phyloP scores from a whole-genome alignment of 2,797 vertebrate species.

The Brachymystax lenok region DNA sequence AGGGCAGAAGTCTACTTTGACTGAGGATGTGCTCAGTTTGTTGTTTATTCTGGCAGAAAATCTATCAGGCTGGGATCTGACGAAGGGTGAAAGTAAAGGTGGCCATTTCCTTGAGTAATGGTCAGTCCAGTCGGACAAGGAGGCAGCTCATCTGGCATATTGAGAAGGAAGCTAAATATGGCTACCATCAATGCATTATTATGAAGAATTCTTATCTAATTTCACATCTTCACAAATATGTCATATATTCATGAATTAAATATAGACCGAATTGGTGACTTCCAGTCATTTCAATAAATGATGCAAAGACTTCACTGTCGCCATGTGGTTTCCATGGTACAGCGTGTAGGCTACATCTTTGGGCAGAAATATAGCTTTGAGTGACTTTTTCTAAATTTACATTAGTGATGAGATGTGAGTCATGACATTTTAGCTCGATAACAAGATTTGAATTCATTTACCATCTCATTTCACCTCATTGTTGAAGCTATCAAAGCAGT shows the following conservation, averaged over 20 bases:
- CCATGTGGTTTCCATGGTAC: background rate
- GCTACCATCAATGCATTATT: background rate
- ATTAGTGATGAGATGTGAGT: background rate
- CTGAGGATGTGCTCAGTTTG: background rate
- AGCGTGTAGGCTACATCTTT: background rate
- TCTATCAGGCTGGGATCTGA: background rate
- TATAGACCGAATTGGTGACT: background rate
- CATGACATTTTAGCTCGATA: background rate
- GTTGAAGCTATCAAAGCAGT: background rate
- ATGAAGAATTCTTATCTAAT: background rate
- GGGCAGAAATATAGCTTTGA: background rate
- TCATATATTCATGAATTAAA: constrained; percentile 2
- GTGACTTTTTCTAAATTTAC: background rate
- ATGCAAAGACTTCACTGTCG: background rate
- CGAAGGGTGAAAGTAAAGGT: constrained; percentile 5
- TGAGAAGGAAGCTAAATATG: background rate
- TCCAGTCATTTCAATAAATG: constrained; percentile 1
- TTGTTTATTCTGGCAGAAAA: background rate
- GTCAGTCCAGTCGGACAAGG: background rate
- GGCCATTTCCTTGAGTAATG: constrained; percentile 4
- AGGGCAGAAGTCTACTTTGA: constrained; percentile 1
- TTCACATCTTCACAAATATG: background rate
- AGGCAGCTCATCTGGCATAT: background rate
- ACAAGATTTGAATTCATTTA: background rate
- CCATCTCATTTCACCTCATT: background rate